Evolutionary conservation across 2,888 invertebrate genomes (phyloP).

Genomic region (Ophioninae sp.): DNA sequence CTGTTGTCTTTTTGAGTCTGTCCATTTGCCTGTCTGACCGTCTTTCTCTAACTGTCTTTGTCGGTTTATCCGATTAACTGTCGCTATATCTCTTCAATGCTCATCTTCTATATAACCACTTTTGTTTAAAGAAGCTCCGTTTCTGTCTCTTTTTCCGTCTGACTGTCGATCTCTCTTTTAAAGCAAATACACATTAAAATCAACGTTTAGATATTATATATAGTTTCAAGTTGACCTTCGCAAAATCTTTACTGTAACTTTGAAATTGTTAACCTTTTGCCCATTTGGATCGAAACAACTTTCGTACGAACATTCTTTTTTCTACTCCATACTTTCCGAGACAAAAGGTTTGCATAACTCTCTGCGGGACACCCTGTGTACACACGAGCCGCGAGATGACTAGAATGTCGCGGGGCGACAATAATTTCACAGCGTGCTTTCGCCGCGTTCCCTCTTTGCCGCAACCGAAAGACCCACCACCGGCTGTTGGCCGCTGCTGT

Average conservation of each 20-base stretch:
- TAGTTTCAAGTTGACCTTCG: not conserved
- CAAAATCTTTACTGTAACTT: not conserved
- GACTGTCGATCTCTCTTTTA: too few species aligned
- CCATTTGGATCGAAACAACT: not conserved
- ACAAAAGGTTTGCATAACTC: not conserved
- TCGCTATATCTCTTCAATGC: too few species aligned
- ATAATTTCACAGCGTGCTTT: conserved; percentile 75
- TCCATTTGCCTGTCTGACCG: too few species aligned
- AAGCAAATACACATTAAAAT: too few species aligned
- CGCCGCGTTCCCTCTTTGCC: conserved; percentile 39
- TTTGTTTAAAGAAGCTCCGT: too few species aligned
- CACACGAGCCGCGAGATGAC: conserved; percentile 21
- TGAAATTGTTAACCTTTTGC: not conserved
- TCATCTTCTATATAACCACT: too few species aligned
- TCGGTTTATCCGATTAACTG: too few species aligned
- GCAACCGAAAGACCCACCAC: conserved; percentile 75
- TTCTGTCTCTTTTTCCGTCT: too few species aligned
- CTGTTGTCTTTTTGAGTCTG: too few species aligned
- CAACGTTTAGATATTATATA: too few species aligned
- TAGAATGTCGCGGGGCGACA: conserved; percentile 64
- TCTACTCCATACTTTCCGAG: not conserved
- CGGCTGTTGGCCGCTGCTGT: conserved; percentile 69
- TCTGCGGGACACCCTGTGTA: not conserved
- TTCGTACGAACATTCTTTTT: not conserved
- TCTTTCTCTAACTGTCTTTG: too few species aligned